A percentile compares a stretch with the other conserved stretches of the same genome.
phyloP scores from a whole-genome alignment of 2,113 vertebrate species.

The Terrapene triunguis region DNA sequence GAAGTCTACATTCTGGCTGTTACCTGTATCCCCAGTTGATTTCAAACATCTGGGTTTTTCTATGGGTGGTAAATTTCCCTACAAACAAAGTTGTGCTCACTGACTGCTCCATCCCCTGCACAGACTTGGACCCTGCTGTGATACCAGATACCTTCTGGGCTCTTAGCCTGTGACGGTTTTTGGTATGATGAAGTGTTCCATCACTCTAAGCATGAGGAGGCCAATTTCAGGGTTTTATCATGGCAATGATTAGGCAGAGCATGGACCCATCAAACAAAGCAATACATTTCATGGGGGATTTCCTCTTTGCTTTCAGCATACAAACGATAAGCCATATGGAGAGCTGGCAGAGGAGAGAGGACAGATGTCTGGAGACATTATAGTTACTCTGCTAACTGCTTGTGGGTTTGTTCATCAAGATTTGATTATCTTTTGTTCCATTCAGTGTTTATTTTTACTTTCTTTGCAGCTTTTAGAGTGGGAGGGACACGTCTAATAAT shows the following conservation, averaged over 20 bases:
- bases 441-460: conserved; percentile 61
- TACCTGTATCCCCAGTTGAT: background rate
- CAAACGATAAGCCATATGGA: conserved; percentile 55
- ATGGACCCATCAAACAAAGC: background rate
- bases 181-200: background rate
- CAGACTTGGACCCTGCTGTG: accelerated
- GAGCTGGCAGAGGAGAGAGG: conserved; percentile 61
- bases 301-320: conserved; percentile 43
- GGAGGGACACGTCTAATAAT: conserved; percentile 40
- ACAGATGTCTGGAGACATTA: conserved; percentile 68
- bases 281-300: conserved; percentile 5
- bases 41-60: background rate
- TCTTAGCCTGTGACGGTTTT: background rate
- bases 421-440: conserved; percentile 59
- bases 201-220: accelerated
- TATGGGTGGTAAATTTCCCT: background rate
- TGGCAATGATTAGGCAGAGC: background rate
- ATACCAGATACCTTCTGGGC: background rate
- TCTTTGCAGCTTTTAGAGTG: conserved; percentile 41
- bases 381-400: conserved; percentile 58
- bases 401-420: conserved; percentile 55
- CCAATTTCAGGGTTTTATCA: background rate
- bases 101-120: accelerated
- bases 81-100: background rate
- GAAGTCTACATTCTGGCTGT: accelerated